These are phyloP conservation scores for Ctenopoma kingsleyae DNA, from an alignment of 2,797 vertebrate species.

Conservation along the genomic window DNA sequence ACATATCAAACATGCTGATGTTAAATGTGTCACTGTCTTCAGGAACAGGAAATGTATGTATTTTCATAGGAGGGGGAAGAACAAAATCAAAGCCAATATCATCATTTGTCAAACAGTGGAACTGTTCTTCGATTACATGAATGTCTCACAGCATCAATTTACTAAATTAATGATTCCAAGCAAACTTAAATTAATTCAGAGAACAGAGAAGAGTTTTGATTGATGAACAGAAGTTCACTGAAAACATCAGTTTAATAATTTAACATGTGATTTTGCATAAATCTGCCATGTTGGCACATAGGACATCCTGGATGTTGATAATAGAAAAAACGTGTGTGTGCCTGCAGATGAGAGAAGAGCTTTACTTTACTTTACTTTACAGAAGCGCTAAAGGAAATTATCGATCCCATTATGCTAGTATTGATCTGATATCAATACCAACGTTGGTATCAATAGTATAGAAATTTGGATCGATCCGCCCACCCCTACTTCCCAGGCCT, in stretches of 20 bases:
- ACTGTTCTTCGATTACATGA: background rate
- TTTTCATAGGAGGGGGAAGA: background rate
- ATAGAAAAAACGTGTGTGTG: too few relatives aligned
- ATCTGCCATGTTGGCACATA: background rate
- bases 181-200: background rate
- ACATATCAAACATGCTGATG: background rate
- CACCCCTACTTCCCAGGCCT: too few relatives aligned
- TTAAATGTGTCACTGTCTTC: background rate
- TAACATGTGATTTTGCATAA: background rate
- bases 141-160: background rate
- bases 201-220: background rate
- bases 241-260: too few relatives aligned
- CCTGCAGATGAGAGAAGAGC: too few relatives aligned
- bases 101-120: background rate
- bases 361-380: too few relatives aligned
- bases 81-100: background rate
- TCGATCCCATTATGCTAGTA: too few relatives aligned
- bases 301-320: background rate
- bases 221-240: background rate
- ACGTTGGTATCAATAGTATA: too few relatives aligned
- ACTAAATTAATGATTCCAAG: background rate
- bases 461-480: too few relatives aligned
- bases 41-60: background rate
- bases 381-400: too few relatives aligned
- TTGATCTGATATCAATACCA: too few relatives aligned